Base-by-base conservation (phyloP, 2,113 vertebrate species). In the Phodopus roborovskii region DNA sequence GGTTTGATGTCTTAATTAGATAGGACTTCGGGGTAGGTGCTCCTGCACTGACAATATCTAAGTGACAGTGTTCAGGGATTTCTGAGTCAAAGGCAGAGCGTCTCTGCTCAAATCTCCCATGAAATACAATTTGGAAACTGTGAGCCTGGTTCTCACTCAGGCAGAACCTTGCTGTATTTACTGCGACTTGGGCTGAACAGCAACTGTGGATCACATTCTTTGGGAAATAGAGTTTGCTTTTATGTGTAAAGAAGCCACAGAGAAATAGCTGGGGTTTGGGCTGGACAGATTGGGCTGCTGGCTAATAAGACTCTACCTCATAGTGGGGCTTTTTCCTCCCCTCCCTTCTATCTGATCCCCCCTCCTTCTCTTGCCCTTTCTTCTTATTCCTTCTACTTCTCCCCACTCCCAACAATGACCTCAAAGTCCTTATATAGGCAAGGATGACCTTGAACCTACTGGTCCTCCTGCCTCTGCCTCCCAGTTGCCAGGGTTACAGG, bases 81-180 rank as follows among this genome's bases (percentile, higher is more conserved):
- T 96, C 93, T 95, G 17, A 68, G 92, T 94, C 93, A 95, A 93
- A 92, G 15, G 28, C 19, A 71, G 70, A 88, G n/a, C 93, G 48
- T 62, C 97, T 90, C 90, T 84, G 92, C 91, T 96, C 62, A 94
- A 94, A 93, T 96, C 92, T 97, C 94, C 96, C 95, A 94, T 97
- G 94, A 97, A 97, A 96, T 95, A 77, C 81, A 73, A 94, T 97
- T 96, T 94, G 90, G 73, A 95, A 96, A 15, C 60, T 53, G 24
- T 39, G 91, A 92, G 90, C 88, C 81, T 91, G 82, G 50, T 90
- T 96, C 92, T 97, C 88, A 92, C 77, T 96, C 93, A 78, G 84
- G 60, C 81, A 82, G 92, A 96, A 94, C 73, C 26, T 90, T 33
- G 7, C 60, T 94, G 62, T 85, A 75, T 94, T 96, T 90, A 70